phyloP scores from a whole-genome alignment of 2,113 vertebrate genomes.

The Chitala chitala region DNA sequence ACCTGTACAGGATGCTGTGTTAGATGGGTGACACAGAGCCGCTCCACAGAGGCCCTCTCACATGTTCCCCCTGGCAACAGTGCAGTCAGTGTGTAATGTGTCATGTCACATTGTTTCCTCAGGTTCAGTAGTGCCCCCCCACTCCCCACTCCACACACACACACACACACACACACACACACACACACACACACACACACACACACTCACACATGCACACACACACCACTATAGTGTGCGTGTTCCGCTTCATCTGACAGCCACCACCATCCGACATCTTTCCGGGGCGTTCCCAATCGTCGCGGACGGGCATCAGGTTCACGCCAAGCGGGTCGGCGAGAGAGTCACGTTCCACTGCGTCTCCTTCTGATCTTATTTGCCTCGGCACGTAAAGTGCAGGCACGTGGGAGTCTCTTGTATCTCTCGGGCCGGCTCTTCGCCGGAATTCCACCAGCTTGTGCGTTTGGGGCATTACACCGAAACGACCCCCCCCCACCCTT shows the following conservation, averaged over 20 bases:
- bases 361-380: not conserved
- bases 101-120: not conserved
- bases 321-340: not conserved
- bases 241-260: not conserved
- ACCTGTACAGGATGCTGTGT: not conserved
- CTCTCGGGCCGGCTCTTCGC: not conserved
- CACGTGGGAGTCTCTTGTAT: not conserved
- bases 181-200: not conserved
- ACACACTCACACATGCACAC: not conserved
- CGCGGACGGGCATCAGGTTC: not conserved
- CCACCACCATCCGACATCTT: not conserved
- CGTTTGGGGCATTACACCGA: not conserved
- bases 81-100: conserved; percentile 2
- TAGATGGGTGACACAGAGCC: not conserved
- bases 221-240: not conserved
- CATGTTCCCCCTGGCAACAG: not conserved
- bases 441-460: not conserved
- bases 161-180: not conserved
- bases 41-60: not conserved
- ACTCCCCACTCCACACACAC: not conserved
- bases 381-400: not conserved
- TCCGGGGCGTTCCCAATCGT: not conserved
- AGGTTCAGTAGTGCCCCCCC: not conserved
- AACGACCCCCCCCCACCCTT: not conserved
- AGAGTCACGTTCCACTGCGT: too few relatives aligned